A percentile compares a stretch with the other conserved stretches of the same genome.
Evolutionary conservation across 2,888 invertebrate genomes (phyloP).

Genomic region (Coleophora deauratella): DNA sequence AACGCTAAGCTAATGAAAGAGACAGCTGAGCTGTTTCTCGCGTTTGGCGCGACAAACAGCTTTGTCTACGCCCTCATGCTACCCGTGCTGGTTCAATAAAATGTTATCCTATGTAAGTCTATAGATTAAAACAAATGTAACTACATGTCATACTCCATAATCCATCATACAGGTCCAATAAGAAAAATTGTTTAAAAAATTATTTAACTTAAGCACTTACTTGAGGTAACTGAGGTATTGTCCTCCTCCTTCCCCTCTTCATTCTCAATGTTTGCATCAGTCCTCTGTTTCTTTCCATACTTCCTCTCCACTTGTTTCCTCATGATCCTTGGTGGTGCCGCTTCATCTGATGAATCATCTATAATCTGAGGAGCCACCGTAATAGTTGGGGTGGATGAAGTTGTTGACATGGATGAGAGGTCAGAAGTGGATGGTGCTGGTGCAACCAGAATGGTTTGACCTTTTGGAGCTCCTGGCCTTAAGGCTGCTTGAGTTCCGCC

Average conservation of each 20-base stretch:
- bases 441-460: slow-evolving; percentile 62
- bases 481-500: slow-evolving; percentile 50
- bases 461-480: slow-evolving; percentile 49
- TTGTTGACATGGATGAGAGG: slow-evolving; percentile 17
- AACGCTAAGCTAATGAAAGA: too few relatives aligned
- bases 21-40: too few relatives aligned
- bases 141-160: too few relatives aligned
- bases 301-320: slow-evolving; percentile 52
- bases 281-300: slow-evolving; percentile 61
- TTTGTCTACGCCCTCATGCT: too few relatives aligned
- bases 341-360: slow-evolving; percentile 40
- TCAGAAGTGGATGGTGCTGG: slow-evolving; percentile 30
- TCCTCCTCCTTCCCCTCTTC: slow-evolving; percentile 39
- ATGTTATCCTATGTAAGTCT: too few relatives aligned
- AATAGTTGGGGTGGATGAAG: slow-evolving; percentile 19
- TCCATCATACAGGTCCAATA: too few relatives aligned
- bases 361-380: slow-evolving; percentile 25
- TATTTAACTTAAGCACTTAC: slow-evolving; percentile 40
- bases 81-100: too few relatives aligned
- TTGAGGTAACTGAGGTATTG: slow-evolving; percentile 35
- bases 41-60: too few relatives aligned
- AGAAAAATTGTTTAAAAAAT: too few relatives aligned
- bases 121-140: too few relatives aligned
- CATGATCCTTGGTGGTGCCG: slow-evolving; percentile 39
- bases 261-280: slow-evolving; percentile 36